phyloP scores from a whole-genome alignment of 2,888 invertebrate species.

The Drosophila fulvimacula region DNA sequence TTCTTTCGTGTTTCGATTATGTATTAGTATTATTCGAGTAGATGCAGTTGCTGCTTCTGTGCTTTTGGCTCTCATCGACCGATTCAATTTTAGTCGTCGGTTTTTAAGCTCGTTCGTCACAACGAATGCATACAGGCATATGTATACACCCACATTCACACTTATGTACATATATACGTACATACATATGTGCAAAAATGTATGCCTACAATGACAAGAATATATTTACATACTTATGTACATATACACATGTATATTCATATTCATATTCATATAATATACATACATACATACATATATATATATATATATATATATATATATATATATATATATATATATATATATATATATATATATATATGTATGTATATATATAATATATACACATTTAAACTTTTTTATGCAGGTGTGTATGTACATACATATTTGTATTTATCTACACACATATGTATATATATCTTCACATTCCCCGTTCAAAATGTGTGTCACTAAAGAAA shows the following conservation, averaged over 20 bases:
- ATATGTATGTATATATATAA: neutral
- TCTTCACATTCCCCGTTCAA: slow-evolving; percentile 2
- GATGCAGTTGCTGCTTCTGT: slow-evolving; percentile 28
- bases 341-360: slow-evolving; percentile 1
- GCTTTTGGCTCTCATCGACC: slow-evolving; percentile 36
- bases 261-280: too few species aligned
- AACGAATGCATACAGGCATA: slow-evolving; percentile 24
- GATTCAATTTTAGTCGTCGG: slow-evolving; percentile 41
- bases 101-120: slow-evolving; percentile 37
- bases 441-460: neutral
- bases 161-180: slow-evolving; percentile 5
- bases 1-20: slow-evolving; percentile 43
- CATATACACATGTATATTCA: neutral
- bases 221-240: neutral
- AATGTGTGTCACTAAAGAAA: slow-evolving; percentile 13
- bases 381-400: neutral
- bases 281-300: too few species aligned
- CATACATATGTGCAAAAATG: too few species aligned
- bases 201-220: slow-evolving; percentile 2
- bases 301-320: neutral
- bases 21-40: slow-evolving; percentile 31
- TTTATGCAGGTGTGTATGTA: slow-evolving; percentile 7
- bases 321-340: neutral
- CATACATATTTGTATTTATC: neutral
- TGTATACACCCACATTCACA: neutral